These are phyloP conservation scores for Asobara japonica DNA, from an alignment of 1,140 invertebrate species.

Conservation along the genomic window DNA sequence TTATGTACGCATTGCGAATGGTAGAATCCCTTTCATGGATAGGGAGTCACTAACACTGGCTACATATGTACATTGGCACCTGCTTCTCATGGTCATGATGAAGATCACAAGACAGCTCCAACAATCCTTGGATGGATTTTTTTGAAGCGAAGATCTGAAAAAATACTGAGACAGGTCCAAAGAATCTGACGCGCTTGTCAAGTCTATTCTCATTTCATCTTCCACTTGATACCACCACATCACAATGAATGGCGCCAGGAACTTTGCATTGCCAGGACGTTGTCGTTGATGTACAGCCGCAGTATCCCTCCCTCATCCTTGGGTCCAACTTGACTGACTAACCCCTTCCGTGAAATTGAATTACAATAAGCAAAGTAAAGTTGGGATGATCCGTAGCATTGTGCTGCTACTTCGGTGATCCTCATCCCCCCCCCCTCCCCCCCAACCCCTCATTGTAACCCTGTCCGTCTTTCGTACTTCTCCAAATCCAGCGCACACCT, in stretches of 20 bases:
- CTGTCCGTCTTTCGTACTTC: conserved; percentile 14
- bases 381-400: conserved; percentile 60
- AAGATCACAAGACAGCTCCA: too few relatives aligned
- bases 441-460: conserved; percentile 29
- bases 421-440: neutral
- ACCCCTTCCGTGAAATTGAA: conserved; percentile 60
- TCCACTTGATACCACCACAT: neutral
- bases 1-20: conserved; percentile 11
- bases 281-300: conserved; percentile 12
- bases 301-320: conserved; percentile 21
- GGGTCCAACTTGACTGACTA: conserved; percentile 37
- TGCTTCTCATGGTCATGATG: too few relatives aligned
- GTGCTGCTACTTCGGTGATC: conserved; percentile 32
- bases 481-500: conserved; percentile 36
- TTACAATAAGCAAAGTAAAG: conserved; percentile 64
- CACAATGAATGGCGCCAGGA: conserved; percentile 2
- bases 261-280: neutral
- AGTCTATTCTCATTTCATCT: neutral
- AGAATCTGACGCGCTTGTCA: neutral
- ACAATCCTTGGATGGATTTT: too few relatives aligned
- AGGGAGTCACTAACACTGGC: conserved; percentile 33
- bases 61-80: conserved; percentile 51
- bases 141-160: too few relatives aligned
- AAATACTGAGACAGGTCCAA: neutral
- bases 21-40: conserved; percentile 17